Evolutionary conservation across 2,113 vertebrate species (phyloP).

Genomic region (Lepisosteus oculatus): DNA sequence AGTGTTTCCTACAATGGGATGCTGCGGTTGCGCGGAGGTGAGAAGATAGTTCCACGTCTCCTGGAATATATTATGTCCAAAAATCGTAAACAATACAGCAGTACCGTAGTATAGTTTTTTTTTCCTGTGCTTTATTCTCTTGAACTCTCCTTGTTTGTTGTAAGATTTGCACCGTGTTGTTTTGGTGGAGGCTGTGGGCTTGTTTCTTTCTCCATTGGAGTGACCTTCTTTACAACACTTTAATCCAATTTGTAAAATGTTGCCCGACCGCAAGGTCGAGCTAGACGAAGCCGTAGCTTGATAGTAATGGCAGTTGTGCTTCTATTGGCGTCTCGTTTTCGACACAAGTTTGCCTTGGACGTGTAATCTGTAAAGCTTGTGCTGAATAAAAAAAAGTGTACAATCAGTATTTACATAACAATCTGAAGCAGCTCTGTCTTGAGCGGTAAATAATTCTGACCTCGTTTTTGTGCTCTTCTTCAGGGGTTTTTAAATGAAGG

Average conservation of each 20-base stretch:
- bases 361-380: too few species aligned
- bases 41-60: conserved; percentile 31
- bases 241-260: conserved; percentile 10
- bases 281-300: too few species aligned
- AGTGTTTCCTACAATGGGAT: conserved; percentile 70
- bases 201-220: background rate
- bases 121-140: too few species aligned
- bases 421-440: background rate
- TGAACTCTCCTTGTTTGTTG: too few species aligned
- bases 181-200: conserved; percentile 9
- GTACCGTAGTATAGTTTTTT: background rate
- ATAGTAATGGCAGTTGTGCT: too few species aligned
- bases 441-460: conserved; percentile 17
- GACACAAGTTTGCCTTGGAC: background rate
- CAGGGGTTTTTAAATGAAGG: conserved; percentile 1
- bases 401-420: too few species aligned
- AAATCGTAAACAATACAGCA: conserved; percentile 23
- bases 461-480: conserved; percentile 1
- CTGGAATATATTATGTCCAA: background rate
- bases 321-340: background rate
- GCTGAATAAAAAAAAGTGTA: too few species aligned
- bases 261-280: too few species aligned
- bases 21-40: conserved; percentile 75
- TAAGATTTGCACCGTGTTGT: background rate
- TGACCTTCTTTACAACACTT: conserved; percentile 10